These are phyloP conservation scores for Sporophila hypoxantha DNA, from an alignment of 2,113 vertebrate genomes.

Conservation along the genomic window DNA sequence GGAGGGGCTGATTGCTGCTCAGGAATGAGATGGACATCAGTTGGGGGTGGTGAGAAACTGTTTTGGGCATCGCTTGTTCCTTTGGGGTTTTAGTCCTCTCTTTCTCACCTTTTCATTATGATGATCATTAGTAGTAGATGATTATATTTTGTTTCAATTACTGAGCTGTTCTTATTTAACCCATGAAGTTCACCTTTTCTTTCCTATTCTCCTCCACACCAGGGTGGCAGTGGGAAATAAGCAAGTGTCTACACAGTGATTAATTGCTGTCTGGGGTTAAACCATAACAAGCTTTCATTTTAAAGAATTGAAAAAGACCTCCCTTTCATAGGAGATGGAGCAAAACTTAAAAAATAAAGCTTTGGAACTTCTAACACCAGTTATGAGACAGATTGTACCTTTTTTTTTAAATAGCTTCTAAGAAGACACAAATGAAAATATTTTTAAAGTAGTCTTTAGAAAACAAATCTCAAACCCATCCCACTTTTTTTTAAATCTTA, in stretches of 20 bases:
- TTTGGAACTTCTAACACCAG: not conserved
- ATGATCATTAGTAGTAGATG: not conserved
- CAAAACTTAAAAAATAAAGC: not conserved
- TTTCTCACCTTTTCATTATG: not conserved
- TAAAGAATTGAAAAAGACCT: not conserved
- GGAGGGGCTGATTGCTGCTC: not conserved
- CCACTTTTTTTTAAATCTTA: not conserved
- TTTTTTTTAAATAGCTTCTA: not conserved
- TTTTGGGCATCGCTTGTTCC: not conserved
- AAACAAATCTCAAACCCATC: not conserved
- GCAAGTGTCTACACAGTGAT: not conserved
- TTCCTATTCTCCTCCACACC: not conserved
- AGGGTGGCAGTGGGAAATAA: not conserved
- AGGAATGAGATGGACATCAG: not conserved
- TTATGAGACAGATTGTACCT: not conserved
- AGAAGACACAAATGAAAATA: not conserved
- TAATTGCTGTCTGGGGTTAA: not conserved
- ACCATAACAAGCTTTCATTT: not conserved
- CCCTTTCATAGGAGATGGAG: not conserved
- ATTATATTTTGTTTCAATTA: not conserved
- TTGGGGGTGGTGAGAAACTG: not conserved
- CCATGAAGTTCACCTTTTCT: not conserved
- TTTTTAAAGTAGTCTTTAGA: not conserved
- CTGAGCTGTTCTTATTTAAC: not conserved
- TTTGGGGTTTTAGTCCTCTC: not conserved